phyloP scores from a whole-genome alignment of 2,797 vertebrate species.

The Nyctalus aviator region DNA sequence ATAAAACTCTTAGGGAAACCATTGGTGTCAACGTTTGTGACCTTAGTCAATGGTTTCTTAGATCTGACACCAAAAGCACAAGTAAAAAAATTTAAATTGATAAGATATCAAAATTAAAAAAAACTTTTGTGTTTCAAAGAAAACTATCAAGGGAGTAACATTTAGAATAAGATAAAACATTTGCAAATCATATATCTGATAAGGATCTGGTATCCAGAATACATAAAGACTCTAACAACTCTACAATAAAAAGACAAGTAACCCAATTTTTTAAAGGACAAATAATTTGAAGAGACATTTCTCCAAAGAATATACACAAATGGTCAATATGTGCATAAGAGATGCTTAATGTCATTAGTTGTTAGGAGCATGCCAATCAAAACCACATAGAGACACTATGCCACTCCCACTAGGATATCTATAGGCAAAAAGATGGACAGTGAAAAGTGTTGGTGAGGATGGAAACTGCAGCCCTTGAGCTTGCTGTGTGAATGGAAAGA shows the following conservation, averaged over 20 bases:
- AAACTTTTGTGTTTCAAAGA: not conserved
- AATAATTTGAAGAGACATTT: slow-evolving; percentile 14
- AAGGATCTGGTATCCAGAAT: not conserved
- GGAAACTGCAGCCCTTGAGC: not conserved
- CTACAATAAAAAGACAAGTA: not conserved
- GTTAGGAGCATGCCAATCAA: too few species aligned
- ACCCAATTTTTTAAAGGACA: not conserved
- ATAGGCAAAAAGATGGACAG: too few species aligned
- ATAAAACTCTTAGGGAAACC: not conserved
- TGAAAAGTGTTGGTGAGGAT: too few species aligned
- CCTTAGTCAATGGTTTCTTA: not conserved
- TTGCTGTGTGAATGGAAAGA: not conserved
- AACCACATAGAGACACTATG: too few species aligned
- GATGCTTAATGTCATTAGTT: too few species aligned
- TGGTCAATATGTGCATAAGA: not conserved
- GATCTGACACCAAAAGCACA: not conserved
- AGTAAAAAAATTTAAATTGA: not conserved
- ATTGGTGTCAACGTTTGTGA: not conserved
- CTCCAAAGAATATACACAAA: slow-evolving; percentile 3
- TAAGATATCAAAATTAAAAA: slow-evolving; percentile 12
- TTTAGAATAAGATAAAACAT: slow-evolving; percentile 19
- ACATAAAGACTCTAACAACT: not conserved
- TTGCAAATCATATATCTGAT: not conserved
- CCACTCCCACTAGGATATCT: too few species aligned
- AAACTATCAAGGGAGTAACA: not conserved